phyloP scores from a whole-genome alignment of 1,140 invertebrate species.

The Telenomus remus region DNA sequence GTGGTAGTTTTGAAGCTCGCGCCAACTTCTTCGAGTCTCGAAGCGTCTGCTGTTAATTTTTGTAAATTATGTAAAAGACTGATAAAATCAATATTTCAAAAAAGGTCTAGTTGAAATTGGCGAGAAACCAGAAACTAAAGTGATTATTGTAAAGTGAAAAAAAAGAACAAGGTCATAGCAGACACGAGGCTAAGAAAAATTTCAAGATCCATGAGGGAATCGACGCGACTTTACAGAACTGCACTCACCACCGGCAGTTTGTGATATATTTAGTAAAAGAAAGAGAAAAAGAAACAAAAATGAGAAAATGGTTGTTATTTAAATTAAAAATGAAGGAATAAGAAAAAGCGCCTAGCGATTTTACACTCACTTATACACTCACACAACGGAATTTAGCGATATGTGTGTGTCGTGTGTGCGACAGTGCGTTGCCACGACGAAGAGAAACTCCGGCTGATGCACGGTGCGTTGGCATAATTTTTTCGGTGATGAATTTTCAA shows the following conservation, averaged over 20 bases:
- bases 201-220: conserved; percentile 19
- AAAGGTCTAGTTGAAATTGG: not conserved
- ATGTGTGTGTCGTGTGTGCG: conserved; percentile 41
- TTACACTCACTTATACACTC: conserved; percentile 68
- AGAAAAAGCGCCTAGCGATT: conserved; percentile 70
- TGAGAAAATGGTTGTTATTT: conserved; percentile 73
- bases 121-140: too few relatives aligned
- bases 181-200: too few relatives aligned
- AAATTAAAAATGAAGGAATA: conserved; percentile 66
- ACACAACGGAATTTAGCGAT: conserved; percentile 62
- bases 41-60: conserved; percentile 12
- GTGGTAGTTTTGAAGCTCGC: conserved; percentile 62
- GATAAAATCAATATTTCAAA: conserved; percentile 31
- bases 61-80: conserved; percentile 48
- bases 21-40: conserved; percentile 22
- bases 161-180: conserved; percentile 9
- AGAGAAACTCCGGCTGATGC: conserved; percentile 27
- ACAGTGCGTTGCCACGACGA: conserved; percentile 34
- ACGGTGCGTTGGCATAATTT: conserved; percentile 17
- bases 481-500: not conserved
- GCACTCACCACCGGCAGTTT: conserved; percentile 70
- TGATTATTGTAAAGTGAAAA: conserved; percentile 8
- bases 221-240: conserved; percentile 55
- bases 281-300: conserved; percentile 44
- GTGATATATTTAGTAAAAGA: conserved; percentile 74